A percentile compares a stretch with the other conserved stretches of the same genome.
Conservation (phyloP, 2,797 vertebrate species). For the Parotocinclus haroldoi region DNA sequence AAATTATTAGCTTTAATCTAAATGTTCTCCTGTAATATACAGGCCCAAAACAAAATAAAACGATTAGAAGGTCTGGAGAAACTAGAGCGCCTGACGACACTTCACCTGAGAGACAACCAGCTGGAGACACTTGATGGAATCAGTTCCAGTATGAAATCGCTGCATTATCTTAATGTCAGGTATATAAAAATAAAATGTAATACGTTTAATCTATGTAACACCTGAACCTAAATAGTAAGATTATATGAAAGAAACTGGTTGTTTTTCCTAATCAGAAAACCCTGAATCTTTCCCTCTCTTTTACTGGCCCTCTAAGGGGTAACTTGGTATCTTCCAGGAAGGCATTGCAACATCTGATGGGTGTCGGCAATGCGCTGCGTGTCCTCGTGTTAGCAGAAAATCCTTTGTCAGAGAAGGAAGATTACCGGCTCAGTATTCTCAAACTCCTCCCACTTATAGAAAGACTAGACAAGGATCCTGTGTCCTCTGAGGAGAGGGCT, state of each 20-base stretch:
- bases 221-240: too few species aligned
- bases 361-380: conserved; percentile 72
- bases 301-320: conserved; percentile 63
- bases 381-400: conserved; percentile 82
- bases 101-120: conserved; percentile 90
- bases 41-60: conserved; percentile 85
- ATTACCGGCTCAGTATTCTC: conserved; percentile 76
- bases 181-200: conserved; percentile 38
- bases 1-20: conserved; percentile 5
- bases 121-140: conserved; percentile 81
- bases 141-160: conserved; percentile 74
- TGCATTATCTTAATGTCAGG: conserved; percentile 89
- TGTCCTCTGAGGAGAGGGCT: conserved; percentile 70
- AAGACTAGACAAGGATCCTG: conserved; percentile 80
- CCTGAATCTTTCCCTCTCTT: not conserved
- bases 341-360: conserved; percentile 66
- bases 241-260: not conserved
- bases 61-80: conserved; percentile 77
- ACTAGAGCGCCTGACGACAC: conserved; percentile 71
- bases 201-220: too few species aligned
- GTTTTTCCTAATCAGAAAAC: not conserved
- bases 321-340: conserved; percentile 70
- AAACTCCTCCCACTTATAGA: conserved; percentile 71
- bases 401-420: conserved; percentile 65
- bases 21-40: conserved; percentile 3